phyloP scores from a whole-genome alignment of 1,140 invertebrate species.

The Temnothorax longispinosus region DNA sequence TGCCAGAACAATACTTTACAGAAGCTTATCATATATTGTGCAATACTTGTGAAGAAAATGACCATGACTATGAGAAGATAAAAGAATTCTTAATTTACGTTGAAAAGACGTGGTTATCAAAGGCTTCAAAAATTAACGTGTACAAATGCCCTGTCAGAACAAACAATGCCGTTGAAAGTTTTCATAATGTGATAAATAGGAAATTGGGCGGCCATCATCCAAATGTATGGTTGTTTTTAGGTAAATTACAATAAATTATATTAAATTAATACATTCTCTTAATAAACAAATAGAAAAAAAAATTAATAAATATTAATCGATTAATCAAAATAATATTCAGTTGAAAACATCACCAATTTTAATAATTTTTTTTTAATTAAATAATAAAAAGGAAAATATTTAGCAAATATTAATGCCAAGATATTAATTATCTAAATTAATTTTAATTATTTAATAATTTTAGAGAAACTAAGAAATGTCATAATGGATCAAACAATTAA shows the following conservation, averaged over 20 bases:
- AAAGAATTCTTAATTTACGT: not conserved
- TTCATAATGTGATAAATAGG: not conserved
- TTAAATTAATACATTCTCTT: not conserved
- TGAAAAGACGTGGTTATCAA: not conserved
- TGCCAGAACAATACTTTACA: conserved; percentile 2
- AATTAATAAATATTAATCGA: not conserved
- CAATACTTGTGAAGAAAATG: not conserved
- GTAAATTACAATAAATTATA: not conserved
- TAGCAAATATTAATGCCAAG: not conserved
- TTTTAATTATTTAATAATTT: not conserved
- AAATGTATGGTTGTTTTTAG: conserved; percentile 8
- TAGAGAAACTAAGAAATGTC: not conserved
- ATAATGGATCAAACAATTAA: conserved; percentile 3
- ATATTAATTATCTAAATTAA: not conserved
- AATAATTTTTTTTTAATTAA: not conserved
- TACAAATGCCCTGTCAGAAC: not conserved
- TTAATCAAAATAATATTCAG: not conserved
- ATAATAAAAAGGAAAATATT: not conserved
- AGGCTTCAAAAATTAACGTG: not conserved
- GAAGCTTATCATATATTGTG: not conserved
- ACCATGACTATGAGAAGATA: not conserved
- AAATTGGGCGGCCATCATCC: not conserved
- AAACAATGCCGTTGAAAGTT: not conserved
- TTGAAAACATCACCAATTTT: not conserved
- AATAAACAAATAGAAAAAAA: not conserved